A percentile compares a stretch with the other conserved stretches of the same genome.
Conservation (phyloP, 1,140 invertebrate species). For the Arion vulgaris region DNA sequence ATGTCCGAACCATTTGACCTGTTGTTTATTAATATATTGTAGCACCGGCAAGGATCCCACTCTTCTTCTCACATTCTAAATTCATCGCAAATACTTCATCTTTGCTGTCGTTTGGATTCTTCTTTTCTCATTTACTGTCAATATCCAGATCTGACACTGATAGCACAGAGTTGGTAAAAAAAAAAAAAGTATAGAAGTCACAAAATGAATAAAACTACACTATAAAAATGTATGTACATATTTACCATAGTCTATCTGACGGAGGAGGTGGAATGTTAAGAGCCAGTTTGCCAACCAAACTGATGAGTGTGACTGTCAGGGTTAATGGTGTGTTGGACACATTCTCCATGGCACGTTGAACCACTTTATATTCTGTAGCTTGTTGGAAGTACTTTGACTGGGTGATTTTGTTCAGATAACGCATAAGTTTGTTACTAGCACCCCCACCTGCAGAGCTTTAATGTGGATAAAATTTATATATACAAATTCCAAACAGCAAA, state of each 20-base stretch:
- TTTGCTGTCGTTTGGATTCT: too few species aligned
- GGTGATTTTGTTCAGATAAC: constrained; percentile 91
- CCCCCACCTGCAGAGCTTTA: constrained; percentile 30
- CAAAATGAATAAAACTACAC: too few species aligned
- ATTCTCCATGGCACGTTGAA: constrained; percentile 74
- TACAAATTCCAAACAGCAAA: too few species aligned
- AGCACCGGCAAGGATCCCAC: too few species aligned
- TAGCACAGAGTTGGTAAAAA: too few species aligned
- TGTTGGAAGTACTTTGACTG: constrained; percentile 92
- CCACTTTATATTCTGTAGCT: constrained; percentile 76
- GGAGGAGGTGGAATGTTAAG: constrained; percentile 96
- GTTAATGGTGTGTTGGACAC: constrained; percentile 94
- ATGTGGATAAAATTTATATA: not conserved
- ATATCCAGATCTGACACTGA: too few species aligned
- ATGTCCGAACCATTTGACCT: too few species aligned
- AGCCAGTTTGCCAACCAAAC: constrained; percentile 85
- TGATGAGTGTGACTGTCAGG: constrained; percentile 89
- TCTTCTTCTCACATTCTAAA: too few species aligned
- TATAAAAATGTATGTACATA: not conserved
- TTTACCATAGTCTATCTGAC: constrained; percentile 89
- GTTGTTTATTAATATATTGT: too few species aligned
- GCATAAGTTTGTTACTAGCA: constrained; percentile 84
- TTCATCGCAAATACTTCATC: too few species aligned
- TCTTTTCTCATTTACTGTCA: too few species aligned
- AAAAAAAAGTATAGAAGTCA: too few species aligned